Percentiles rank a stretch among this genome's conserved stretches.
Evolutionary conservation across 2,113 vertebrate species (phyloP).

Genomic region (Solenodon paradoxus): DNA sequence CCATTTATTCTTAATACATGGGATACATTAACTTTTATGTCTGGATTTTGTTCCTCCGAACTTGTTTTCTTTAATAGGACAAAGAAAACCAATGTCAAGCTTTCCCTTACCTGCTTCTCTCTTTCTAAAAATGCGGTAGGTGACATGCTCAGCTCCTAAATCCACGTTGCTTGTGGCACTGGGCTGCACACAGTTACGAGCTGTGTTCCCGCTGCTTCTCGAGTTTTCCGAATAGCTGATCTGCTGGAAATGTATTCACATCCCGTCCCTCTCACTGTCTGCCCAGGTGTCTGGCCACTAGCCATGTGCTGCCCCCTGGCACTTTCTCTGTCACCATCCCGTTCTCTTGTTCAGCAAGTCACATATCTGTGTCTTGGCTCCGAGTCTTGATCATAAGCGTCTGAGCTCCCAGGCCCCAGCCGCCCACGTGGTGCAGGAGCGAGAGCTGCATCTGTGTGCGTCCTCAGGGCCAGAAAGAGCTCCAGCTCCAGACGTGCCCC

Average conservation of each 20-base stretch:
- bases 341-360: background rate
- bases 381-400: background rate
- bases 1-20: background rate
- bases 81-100: background rate
- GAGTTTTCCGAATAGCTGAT: background rate
- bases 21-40: background rate
- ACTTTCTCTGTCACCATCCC: background rate
- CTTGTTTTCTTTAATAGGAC: no score
- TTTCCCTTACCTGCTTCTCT: background rate
- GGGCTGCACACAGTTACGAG: background rate
- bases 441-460: no score
- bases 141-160: background rate
- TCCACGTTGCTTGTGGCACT: background rate
- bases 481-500: background rate
- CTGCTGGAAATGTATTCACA: background rate
- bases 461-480: background rate
- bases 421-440: background rate
- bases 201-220: background rate
- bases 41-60: background rate
- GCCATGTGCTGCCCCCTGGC: background rate
- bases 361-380: background rate
- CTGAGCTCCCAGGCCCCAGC: background rate
- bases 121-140: background rate
- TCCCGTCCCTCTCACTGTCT: background rate
- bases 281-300: background rate